These are phyloP conservation scores for Gryllus bimaculatus DNA, from an alignment of 1,140 invertebrate genomes.

Conservation along the genomic window DNA sequence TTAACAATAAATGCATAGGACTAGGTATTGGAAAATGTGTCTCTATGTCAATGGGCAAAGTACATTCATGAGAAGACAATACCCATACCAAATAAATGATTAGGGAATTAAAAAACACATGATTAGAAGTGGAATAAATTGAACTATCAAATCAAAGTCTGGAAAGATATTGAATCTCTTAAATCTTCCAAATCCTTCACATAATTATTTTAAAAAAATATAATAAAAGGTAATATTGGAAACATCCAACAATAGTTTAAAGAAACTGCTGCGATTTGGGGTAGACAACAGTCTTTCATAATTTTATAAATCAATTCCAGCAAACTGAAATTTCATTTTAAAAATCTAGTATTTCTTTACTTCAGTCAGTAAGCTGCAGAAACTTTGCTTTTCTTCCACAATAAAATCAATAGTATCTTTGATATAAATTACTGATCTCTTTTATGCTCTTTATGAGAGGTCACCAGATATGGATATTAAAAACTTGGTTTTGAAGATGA, in stretches of 20 bases:
- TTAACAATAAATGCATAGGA: background rate
- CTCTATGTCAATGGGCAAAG: background rate
- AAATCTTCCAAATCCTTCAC: background rate
- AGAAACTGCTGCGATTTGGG: no score
- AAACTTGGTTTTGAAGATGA: no score
- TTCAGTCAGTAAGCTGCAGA: no score
- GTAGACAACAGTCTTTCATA: no score
- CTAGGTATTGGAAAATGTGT: background rate
- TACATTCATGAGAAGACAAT: background rate
- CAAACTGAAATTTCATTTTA: no score
- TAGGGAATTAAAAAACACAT: background rate
- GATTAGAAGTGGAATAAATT: background rate
- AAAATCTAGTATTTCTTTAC: no score
- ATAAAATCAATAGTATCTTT: no score
- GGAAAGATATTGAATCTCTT: background rate
- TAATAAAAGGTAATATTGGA: background rate
- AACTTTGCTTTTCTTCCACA: no score
- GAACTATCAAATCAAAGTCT: background rate
- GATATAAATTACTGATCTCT: no score
- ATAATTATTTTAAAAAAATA: background rate
- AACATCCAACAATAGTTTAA: background rate
- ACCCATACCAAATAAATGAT: background rate
- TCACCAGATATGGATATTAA: no score
- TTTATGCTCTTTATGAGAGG: no score
- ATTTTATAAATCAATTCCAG: no score